phyloP scores from a whole-genome alignment of 2,797 vertebrate genomes.

The Acridotheres tristis region DNA sequence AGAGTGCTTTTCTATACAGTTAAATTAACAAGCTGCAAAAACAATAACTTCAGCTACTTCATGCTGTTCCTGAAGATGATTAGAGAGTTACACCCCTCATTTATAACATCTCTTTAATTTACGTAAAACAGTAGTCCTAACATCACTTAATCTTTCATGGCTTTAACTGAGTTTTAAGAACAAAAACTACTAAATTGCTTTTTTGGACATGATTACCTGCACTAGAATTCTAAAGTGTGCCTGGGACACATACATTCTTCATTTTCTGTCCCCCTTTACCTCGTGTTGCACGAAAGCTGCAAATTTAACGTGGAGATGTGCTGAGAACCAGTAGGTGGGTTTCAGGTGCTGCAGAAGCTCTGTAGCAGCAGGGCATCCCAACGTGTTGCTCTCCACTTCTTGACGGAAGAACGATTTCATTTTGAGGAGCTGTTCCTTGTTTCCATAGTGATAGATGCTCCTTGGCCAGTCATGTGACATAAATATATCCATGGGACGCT shows the following conservation, averaged over 20 bases:
- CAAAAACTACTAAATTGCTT: neutral
- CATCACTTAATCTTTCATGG: neutral
- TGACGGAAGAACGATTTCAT: slow-evolving; percentile 92
- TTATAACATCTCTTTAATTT: neutral
- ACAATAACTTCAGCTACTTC: neutral
- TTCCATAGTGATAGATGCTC: slow-evolving; percentile 92
- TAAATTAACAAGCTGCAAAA: neutral
- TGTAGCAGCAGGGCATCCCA: slow-evolving; percentile 92
- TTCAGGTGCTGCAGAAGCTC: slow-evolving; percentile 92
- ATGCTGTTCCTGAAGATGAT: neutral
- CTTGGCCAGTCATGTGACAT: slow-evolving; percentile 97
- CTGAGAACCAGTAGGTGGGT: slow-evolving; percentile 96
- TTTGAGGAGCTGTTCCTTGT: slow-evolving; percentile 86
- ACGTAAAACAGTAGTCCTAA: neutral
- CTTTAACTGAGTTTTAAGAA: neutral
- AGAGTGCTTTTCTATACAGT: neutral
- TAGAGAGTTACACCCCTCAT: neutral
- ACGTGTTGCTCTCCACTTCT: slow-evolving; percentile 89
- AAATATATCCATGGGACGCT: slow-evolving; percentile 91
- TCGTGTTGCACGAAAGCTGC: slow-evolving; percentile 92
- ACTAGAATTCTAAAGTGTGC: neutral
- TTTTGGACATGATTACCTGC: neutral
- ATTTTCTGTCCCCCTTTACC: slow-evolving; percentile 69
- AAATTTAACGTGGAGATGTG: slow-evolving; percentile 97
- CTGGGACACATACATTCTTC: neutral